A percentile compares a stretch with the other conserved stretches of the same genome.
These are phyloP conservation scores for Epinephelus malabaricus DNA, from an alignment of 2,797 vertebrate species.

Conservation along the genomic window DNA sequence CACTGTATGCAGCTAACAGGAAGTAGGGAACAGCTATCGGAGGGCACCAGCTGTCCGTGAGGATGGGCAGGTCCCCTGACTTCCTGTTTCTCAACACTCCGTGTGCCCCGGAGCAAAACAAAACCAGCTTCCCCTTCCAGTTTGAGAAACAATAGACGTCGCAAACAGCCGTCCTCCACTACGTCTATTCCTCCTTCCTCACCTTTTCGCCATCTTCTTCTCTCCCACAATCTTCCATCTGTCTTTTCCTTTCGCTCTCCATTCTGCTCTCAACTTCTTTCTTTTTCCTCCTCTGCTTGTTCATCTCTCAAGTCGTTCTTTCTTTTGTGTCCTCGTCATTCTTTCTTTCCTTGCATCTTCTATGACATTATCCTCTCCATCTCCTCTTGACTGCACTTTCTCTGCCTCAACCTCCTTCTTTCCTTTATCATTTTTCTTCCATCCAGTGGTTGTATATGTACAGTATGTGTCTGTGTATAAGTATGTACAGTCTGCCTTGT, in stretches of 20 bases:
- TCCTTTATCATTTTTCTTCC: neutral
- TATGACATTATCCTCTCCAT: neutral
- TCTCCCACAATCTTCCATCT: too few species aligned
- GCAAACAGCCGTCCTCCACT: conserved; percentile 41
- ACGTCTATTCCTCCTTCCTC: conserved; percentile 19
- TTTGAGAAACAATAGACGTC: conserved; percentile 77
- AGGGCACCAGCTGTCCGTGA: conserved; percentile 82
- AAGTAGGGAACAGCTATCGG: conserved; percentile 79
- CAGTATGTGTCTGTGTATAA: neutral
- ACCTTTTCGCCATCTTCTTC: conserved; percentile 18
- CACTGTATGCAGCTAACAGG: conserved; percentile 69
- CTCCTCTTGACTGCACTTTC: neutral
- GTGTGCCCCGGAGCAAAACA: conserved; percentile 72
- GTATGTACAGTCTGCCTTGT: neutral
- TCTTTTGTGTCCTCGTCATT: neutral
- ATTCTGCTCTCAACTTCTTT: neutral
- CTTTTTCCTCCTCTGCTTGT: neutral
- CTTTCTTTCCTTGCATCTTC: neutral
- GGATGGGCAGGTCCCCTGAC: conserved; percentile 80
- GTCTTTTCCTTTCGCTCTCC: neutral
- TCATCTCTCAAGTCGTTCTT: neutral
- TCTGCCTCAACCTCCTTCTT: neutral
- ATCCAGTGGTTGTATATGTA: neutral
- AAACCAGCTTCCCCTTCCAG: conserved; percentile 77
- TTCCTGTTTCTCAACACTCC: conserved; percentile 81